Evolutionary conservation across 2,888 invertebrate species (phyloP), one percentile per base, ranked within the genome.

Genomic region (Hesperia comma): DNA sequence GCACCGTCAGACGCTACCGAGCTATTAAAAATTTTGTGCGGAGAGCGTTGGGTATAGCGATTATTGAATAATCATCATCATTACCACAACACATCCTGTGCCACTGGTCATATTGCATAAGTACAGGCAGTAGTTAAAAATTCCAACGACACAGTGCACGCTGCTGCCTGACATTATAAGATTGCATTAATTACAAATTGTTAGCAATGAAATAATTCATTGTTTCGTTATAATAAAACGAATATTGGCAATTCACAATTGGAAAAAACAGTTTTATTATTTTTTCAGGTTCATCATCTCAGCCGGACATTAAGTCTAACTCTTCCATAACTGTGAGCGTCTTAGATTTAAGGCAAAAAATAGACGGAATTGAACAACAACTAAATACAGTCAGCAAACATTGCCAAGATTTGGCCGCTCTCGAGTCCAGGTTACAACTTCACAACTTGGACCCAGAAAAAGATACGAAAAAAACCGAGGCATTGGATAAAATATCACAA

Each of bases 21-120:
- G 86, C 86, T 51, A 86, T 92, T 67, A 83, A 85, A 67, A 81
- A 85, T 55, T 92, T 92, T 71, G 80, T 92, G 63, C 81, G 82
- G 63, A 81, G 84, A 73, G 84, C 88, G 54, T 69, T 89, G 71
- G 88, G 92, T 89, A 77, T 12, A 37, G 37, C 8, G 2, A 10
- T 12, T 33, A 12, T 3, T 37, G 12, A 37, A 33, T 33, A 33
- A 37, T 37, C 37, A 12, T 12, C 37, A 37, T 12, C 12, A 37
- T 12, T 1, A 37, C 12, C 12, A 37, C 37, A 37, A 37, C 33
- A 33, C 26, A 26, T 26, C 26, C 26, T 26, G 26, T 26, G 26
- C 26, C 26, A n/a, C n/a, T n/a, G n/a, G n/a, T n/a, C n/a, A n/a
- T n/a, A n/a, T n/a, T n/a, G n/a, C n/a, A n/a, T n/a, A n/a, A n/a